phyloP scores from a whole-genome alignment of 2,113 vertebrate genomes.

The Willisornis vidua region DNA sequence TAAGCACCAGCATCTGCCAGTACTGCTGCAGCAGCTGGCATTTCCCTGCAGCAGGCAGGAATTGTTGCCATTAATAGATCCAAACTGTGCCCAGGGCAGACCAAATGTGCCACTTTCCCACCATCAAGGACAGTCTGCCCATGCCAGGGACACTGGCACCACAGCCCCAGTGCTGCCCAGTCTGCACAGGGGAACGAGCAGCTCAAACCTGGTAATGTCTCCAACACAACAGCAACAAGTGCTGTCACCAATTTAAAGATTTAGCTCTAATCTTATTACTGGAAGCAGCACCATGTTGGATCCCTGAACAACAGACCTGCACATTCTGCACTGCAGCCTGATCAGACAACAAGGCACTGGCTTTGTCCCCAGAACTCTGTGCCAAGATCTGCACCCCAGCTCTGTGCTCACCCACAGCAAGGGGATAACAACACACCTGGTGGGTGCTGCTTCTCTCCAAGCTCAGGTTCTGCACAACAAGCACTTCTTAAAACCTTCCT shows the following conservation, averaged over 20 bases:
- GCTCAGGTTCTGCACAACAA: background rate
- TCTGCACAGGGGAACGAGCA: background rate
- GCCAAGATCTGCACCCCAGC: background rate
- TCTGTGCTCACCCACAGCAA: fast-evolving
- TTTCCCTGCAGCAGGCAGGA: background rate
- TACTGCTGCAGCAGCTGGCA: background rate
- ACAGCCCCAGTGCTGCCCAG: background rate
- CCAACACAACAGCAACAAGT: background rate
- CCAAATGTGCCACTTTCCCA: background rate
- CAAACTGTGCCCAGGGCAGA: background rate
- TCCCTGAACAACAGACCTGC: background rate
- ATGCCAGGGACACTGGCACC: fast-evolving
- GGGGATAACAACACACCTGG: background rate
- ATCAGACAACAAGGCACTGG: background rate
- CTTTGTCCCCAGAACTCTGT: background rate
- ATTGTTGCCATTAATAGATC: slow-evolving; percentile 56
- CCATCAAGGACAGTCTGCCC: background rate
- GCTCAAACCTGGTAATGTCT: background rate
- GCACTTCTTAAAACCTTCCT: background rate
- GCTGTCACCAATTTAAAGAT: background rate
- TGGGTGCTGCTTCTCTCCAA: background rate
- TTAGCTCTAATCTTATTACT: background rate
- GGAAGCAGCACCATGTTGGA: background rate
- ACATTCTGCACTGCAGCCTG: background rate
- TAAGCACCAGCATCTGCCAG: background rate